Conservation (phyloP, 92 coral and sea anemone species). For the Ricordea florida region DNA sequence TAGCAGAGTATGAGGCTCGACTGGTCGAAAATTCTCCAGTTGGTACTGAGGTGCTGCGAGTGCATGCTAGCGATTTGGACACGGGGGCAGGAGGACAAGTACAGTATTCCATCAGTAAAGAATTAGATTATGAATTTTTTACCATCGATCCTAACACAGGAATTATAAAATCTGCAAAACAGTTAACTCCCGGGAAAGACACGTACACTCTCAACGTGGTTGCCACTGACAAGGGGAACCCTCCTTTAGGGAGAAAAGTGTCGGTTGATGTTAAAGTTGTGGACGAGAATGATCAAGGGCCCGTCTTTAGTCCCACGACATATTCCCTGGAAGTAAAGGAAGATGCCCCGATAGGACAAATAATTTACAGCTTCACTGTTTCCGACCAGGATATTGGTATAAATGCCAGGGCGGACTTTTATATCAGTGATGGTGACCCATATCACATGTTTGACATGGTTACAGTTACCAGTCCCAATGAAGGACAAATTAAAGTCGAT, state of each 20-base stretch:
- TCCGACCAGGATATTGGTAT: slow-evolving; percentile 69
- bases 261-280: slow-evolving; percentile 52
- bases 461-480: slow-evolving; percentile 26
- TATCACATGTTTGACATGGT: slow-evolving; percentile 62
- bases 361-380: slow-evolving; percentile 16
- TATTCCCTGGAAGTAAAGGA: slow-evolving; percentile 65
- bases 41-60: slow-evolving; percentile 58
- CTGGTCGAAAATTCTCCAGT: slow-evolving; percentile 71
- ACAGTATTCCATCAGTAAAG: slow-evolving; percentile 24
- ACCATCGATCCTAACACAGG: slow-evolving; percentile 55
- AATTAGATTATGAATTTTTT: slow-evolving; percentile 31
- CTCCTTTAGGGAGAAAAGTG: slow-evolving; percentile 12
- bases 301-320: slow-evolving; percentile 50
- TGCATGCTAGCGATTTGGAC: slow-evolving; percentile 77
- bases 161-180: slow-evolving; percentile 45
- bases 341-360: slow-evolving; percentile 49
- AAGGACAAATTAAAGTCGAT: slow-evolving; percentile 46
- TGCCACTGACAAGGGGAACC: slow-evolving; percentile 68
- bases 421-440: slow-evolving; percentile 75
- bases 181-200: slow-evolving; percentile 68
- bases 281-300: slow-evolving; percentile 75
- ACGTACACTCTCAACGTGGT: slow-evolving; percentile 41
- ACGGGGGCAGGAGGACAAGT: slow-evolving; percentile 51
- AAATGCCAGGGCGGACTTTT: slow-evolving; percentile 51
- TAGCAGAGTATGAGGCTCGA: slow-evolving; percentile 52